Base-by-base conservation (phyloP, 1,140 invertebrate species). In the Zaprionus africanus region DNA sequence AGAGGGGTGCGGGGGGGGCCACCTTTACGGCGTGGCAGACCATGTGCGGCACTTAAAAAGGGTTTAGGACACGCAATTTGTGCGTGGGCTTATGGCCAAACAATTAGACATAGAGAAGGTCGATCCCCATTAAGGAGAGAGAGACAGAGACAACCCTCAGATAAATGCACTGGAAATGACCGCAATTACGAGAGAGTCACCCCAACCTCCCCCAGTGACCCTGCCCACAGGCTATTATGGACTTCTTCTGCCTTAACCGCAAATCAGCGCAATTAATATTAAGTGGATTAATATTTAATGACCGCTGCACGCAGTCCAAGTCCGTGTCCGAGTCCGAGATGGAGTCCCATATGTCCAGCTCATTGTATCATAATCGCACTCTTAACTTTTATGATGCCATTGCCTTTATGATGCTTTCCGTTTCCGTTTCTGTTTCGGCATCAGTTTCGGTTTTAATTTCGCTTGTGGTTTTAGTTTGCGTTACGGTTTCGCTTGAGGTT, bases 241-340 rank as follows among this genome's bases (percentile, higher is more conserved):
- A 60, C 57, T 66, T 38, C 9, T 65, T 71, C 67, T 19, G 67
- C 63, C 31, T 74, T n/a, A 17, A 46, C 41, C 57, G 43, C 73
- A 91, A 90, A 91, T 91, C 87, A 87, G 75, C 77, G 79, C 83
- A 91, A 91, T 90, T 90, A 91, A 91, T 90, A 90, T 91, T 87
- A 90, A 91, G 86, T 90, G 86, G 86, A 91, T 90, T 90, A 87
- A 79, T 82, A 90, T 91, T 90, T 90, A 91, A 90, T 90, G 86
- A 87, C 87, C 86, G 77, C 36, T 69, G 78, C 84, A 88, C 84
- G 81, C 84, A 83, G 51, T 24, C 49, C 19, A 1, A 59, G 63
- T 58, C 43, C 54, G 46, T 34, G 51, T 34, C 15, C 6, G n/a
- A 22, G 28, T 49, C 70, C 57, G 26, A 61, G 13, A 62, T 41